Percentiles rank a stretch among this genome's conserved stretches.
Evolutionary conservation across 2,797 vertebrate genomes (phyloP).

Genomic region (Enteromius trimaculatus): DNA sequence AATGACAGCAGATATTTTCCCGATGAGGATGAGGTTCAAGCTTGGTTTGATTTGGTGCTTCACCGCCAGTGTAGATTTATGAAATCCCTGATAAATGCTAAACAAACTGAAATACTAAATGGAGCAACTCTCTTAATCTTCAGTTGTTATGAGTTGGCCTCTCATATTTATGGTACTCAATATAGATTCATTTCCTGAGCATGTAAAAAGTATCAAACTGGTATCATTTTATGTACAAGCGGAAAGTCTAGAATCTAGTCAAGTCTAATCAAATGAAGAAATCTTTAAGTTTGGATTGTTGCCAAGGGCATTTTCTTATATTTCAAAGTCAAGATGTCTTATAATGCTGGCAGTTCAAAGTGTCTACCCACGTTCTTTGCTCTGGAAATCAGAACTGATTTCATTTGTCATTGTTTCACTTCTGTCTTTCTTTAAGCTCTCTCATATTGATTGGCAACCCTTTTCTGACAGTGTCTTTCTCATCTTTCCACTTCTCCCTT

Average conservation of each 20-base stretch:
- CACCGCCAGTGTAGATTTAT: not conserved
- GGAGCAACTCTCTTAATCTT: not conserved
- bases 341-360: not conserved
- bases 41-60: not conserved
- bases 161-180: not conserved
- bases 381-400: conserved; percentile 22
- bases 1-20: conserved; percentile 1
- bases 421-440: not conserved
- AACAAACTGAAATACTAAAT: not conserved
- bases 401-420: conserved; percentile 5
- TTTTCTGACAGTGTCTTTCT: conserved; percentile 8
- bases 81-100: not conserved
- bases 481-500: not conserved
- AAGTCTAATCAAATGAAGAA: not conserved
- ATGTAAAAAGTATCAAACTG: not conserved
- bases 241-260: not conserved
- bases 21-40: not conserved
- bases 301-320: not conserved
- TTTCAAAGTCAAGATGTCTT: conserved; percentile 8
- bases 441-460: not conserved
- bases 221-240: not conserved
- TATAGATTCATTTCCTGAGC: conserved; percentile 2
- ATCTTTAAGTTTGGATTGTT: not conserved
- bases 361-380: not conserved
- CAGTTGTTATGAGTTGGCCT: not conserved